These are phyloP conservation scores for Cephonodes hylas DNA, from an alignment of 2,888 invertebrate genomes.

Conservation along the genomic window DNA sequence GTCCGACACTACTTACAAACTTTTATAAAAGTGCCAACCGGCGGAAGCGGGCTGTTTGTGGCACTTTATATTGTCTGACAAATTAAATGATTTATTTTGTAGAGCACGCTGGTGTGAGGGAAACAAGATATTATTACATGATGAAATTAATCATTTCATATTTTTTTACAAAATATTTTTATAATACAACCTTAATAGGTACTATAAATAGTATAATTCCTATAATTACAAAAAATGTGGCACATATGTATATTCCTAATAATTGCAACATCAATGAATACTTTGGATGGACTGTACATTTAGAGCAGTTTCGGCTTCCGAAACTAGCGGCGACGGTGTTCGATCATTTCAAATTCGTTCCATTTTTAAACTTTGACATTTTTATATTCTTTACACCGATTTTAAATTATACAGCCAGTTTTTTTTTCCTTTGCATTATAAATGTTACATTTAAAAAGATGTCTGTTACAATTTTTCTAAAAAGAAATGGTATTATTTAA, in stretches of 20 bases:
- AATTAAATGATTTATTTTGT: neutral
- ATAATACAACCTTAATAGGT: too few relatives aligned
- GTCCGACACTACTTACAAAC: neutral
- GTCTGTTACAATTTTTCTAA: neutral
- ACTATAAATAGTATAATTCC: too few relatives aligned
- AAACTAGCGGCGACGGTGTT: slow-evolving; percentile 6
- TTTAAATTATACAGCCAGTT: slow-evolving; percentile 8
- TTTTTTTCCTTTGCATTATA: too few relatives aligned
- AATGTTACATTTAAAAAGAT: neutral
- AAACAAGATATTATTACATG: too few relatives aligned
- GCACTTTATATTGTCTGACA: neutral
- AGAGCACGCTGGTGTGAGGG: too few relatives aligned
- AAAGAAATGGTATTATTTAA: neutral
- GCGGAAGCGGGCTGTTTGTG: neutral
- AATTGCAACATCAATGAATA: neutral
- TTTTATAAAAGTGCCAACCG: slow-evolving; percentile 2
- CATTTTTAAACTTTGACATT: slow-evolving; percentile 15
- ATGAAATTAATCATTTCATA: too few relatives aligned
- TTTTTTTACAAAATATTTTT: too few relatives aligned
- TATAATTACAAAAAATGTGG: too few relatives aligned
- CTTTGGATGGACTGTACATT: neutral
- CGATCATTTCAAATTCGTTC: slow-evolving; percentile 16
- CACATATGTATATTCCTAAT: too few relatives aligned
- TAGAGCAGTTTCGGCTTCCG: slow-evolving; percentile 5
- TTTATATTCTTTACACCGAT: slow-evolving; percentile 7